Conservation (phyloP, 2,888 invertebrate genomes). For the Synanthedon myopaeformis region DNA sequence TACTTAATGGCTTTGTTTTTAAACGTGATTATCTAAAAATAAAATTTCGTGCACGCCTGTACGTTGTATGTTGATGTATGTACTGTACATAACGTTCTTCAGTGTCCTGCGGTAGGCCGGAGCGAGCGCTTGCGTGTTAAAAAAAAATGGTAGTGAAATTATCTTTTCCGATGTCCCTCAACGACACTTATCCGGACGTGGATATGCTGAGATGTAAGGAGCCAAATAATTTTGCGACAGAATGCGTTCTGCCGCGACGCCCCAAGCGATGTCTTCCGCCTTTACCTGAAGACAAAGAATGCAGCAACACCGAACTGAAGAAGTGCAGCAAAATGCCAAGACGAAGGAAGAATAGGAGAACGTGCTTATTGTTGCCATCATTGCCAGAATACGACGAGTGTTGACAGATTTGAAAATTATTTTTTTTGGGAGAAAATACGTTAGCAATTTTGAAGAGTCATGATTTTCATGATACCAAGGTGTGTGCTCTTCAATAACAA, state of each 20-base stretch:
- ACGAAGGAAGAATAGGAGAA: conserved; percentile 39
- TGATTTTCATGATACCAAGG: no score
- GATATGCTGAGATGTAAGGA: conserved; percentile 52
- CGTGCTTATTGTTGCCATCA: conserved; percentile 40
- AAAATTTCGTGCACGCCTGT: neutral
- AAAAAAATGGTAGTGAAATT: conserved; percentile 46
- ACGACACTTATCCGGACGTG: conserved; percentile 38
- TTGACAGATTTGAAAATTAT: conserved; percentile 20
- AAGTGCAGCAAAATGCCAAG: conserved; percentile 34
- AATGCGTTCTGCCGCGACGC: conserved; percentile 46
- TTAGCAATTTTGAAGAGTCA: no score
- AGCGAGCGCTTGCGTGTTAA: conserved; percentile 27
- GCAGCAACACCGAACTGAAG: conserved; percentile 41
- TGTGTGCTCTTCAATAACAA: no score
- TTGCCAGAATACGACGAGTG: conserved; percentile 51
- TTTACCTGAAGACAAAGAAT: conserved; percentile 55
- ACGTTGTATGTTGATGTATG: neutral
- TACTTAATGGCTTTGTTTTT: conserved; percentile 13
- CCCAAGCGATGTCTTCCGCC: conserved; percentile 46
- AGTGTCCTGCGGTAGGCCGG: conserved; percentile 7
- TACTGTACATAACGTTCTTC: neutral
- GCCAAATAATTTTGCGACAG: conserved; percentile 39
- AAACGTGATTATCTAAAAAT: conserved; percentile 9
- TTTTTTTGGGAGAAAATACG: no score
- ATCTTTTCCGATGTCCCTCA: conserved; percentile 27